These are phyloP conservation scores for Anoplopoma fimbria DNA, from an alignment of 2,113 vertebrate species.

Conservation along the genomic window DNA sequence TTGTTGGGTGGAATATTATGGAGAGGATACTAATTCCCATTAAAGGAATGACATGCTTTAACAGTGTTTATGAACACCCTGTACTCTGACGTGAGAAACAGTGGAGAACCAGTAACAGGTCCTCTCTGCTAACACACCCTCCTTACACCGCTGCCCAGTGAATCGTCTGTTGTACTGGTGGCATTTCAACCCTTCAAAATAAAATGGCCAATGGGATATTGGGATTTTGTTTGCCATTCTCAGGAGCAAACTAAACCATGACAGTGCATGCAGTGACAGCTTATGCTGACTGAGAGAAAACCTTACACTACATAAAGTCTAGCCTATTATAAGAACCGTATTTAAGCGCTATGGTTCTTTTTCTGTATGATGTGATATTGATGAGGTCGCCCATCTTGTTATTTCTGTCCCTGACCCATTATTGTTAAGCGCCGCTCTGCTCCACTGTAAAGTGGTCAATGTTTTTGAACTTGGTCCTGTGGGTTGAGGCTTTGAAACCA, in stretches of 20 bases:
- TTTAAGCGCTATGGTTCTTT: constrained; percentile 35
- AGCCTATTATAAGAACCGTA: constrained; percentile 32
- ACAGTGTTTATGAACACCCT: constrained; percentile 65
- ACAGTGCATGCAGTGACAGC: constrained; percentile 55
- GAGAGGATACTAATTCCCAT: constrained; percentile 58
- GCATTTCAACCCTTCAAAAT: constrained; percentile 53
- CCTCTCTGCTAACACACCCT: constrained; percentile 66
- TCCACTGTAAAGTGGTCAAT: constrained; percentile 42
- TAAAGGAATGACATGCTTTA: constrained; percentile 64
- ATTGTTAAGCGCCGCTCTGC: constrained; percentile 37
- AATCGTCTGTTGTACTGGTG: constrained; percentile 56
- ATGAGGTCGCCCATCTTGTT: constrained; percentile 39
- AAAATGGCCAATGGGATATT: constrained; percentile 57
- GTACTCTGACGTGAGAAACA: constrained; percentile 68
- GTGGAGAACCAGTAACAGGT: constrained; percentile 67
- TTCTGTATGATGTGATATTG: constrained; percentile 50
- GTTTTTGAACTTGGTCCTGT: constrained; percentile 52
- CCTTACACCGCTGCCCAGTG: constrained; percentile 36
- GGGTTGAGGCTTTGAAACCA: constrained; percentile 56
- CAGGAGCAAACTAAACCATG: constrained; percentile 50
- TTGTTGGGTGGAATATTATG: constrained; percentile 56
- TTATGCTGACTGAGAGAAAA: constrained; percentile 53
- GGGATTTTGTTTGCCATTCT: constrained; percentile 54
- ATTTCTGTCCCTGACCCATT: constrained; percentile 49
- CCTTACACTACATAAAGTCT: constrained; percentile 38